phyloP scores from a whole-genome alignment of 2,113 vertebrate genomes.

The Lethenteron reissneri region DNA sequence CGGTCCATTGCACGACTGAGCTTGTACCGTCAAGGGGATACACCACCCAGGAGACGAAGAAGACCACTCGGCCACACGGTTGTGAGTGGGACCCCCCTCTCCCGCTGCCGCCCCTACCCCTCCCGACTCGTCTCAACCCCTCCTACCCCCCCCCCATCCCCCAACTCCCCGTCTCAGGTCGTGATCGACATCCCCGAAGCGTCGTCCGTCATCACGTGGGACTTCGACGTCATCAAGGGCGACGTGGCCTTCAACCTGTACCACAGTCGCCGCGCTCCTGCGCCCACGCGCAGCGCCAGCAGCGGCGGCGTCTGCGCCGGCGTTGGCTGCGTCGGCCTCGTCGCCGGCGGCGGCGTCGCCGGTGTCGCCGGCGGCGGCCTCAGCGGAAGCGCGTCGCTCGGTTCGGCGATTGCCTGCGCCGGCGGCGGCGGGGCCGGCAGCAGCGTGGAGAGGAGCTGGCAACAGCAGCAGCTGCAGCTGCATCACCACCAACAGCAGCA shows the following conservation, averaged over 20 bases:
- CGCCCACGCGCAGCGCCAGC: conserved; percentile 38
- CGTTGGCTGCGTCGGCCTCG: conserved; percentile 30
- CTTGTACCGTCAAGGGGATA: too few relatives aligned
- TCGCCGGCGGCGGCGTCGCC: too few relatives aligned
- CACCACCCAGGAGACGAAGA: too few relatives aligned
- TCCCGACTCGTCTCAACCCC: too few relatives aligned
- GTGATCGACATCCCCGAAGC: conserved; percentile 65
- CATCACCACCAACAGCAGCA: conserved; percentile 35
- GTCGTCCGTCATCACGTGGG: conserved; percentile 85
- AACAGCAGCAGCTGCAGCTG: conserved; percentile 38
- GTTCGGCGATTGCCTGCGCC: conserved; percentile 21
- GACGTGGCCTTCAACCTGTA: conserved; percentile 76
- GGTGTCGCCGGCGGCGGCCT: too few relatives aligned
- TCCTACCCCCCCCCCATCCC: too few relatives aligned
- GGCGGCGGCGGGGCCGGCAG: conserved; percentile 33
- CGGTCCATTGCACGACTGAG: too few relatives aligned
- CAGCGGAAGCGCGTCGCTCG: too few relatives aligned
- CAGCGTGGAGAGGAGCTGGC: conserved; percentile 39
- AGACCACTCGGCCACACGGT: too few relatives aligned
- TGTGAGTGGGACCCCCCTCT: too few relatives aligned
- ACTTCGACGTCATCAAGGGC: conserved; percentile 83
- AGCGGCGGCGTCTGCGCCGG: conserved; percentile 42
- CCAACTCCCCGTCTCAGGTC: conserved; percentile 26
- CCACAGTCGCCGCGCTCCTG: conserved; percentile 56
- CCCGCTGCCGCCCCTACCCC: too few relatives aligned